Percentiles rank a stretch among this genome's conserved stretches.
phyloP scores from a whole-genome alignment of 2,888 invertebrate species.

The Aporophyla nigra region DNA sequence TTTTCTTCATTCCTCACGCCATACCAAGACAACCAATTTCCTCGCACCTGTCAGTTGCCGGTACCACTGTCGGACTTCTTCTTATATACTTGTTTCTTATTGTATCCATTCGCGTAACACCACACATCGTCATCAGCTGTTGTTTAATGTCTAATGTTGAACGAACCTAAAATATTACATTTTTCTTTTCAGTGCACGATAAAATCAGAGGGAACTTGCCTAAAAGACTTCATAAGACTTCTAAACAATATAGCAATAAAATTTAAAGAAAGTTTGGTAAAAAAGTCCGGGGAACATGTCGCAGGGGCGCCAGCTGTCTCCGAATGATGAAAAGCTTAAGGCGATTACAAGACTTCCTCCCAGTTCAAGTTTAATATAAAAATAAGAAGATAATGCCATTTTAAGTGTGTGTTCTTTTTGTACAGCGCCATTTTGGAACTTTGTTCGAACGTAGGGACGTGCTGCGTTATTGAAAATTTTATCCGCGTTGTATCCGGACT shows the following conservation, averaged over 20 bases:
- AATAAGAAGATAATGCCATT: constrained; percentile 87
- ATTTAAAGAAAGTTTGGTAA: constrained; percentile 65
- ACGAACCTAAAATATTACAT: background rate
- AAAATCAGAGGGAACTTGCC: background rate
- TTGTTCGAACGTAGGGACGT: constrained; percentile 67
- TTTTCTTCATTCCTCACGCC: no score
- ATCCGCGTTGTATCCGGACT: constrained; percentile 16
- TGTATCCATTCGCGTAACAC: background rate
- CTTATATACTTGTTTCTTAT: background rate
- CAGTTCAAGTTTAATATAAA: constrained; percentile 87
- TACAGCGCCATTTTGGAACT: constrained; percentile 73
- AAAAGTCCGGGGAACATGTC: constrained; percentile 66
- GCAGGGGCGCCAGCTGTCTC: constrained; percentile 83
- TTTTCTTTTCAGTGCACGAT: background rate
- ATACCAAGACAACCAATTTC: no score
- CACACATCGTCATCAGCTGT: background rate
- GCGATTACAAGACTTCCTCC: constrained; percentile 85
- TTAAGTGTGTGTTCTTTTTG: constrained; percentile 82
- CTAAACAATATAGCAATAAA: constrained; percentile 69
- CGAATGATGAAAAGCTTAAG: constrained; percentile 88
- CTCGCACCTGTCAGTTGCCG: no score
- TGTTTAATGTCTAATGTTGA: no score
- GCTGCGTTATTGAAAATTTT: constrained; percentile 55
- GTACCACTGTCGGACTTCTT: no score
- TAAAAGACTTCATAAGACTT: constrained; percentile 46